Base-by-base conservation (phyloP, 2,888 invertebrate genomes). In the Apamea crenata region DNA sequence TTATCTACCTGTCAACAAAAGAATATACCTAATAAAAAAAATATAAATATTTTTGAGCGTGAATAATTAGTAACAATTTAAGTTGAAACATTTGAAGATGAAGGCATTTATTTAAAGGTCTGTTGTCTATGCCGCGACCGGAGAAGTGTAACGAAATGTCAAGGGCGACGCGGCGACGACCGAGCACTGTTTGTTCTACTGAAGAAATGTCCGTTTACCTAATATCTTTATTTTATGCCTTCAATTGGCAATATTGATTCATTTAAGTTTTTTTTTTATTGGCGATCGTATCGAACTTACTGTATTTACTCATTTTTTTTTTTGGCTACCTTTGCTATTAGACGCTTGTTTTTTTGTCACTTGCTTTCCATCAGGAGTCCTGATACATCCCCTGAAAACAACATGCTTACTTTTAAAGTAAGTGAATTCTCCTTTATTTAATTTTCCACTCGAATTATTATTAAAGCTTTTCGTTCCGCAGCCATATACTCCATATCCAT, bases 101-200 rank as follows among this genome's bases (percentile, higher is more conserved):
- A 87, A 90, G 90, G 90, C 89, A 90, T 92, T 90, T 88, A 89
- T 83, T 86, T 90, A 92, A 92, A 92, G 92, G 92, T 91, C 91
- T 90, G 91, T 86, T 86, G 89, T 84, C 88, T 91, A 92, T 91
- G 91, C 88, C 89, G 89, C 88, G 88, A 89, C 83, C 80, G 91
- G 88, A 93, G 93, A 93, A 93, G 91, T 92, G 92, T 92, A 92
- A 91, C 90, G 77, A 95, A 95, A 95, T 95, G 95, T 95, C 95
- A 95, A 95, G 95, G 95, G 89, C 93, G 89, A 85, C 86, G 82
- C 90, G 80, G 88, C 89, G 82, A 67, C 84, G 82, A 86, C 77
- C 71, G 75, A 74, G 72, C 70, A 72, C 79, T 68, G 74, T 87
- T 87, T 88, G 83, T 81, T 85, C 73, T 81, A 81, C 68, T 85